Evolutionary conservation across 2,888 invertebrate genomes (phyloP), one percentile per base, ranked within the genome.

Genomic region (Polylopha cassiicola): DNA sequence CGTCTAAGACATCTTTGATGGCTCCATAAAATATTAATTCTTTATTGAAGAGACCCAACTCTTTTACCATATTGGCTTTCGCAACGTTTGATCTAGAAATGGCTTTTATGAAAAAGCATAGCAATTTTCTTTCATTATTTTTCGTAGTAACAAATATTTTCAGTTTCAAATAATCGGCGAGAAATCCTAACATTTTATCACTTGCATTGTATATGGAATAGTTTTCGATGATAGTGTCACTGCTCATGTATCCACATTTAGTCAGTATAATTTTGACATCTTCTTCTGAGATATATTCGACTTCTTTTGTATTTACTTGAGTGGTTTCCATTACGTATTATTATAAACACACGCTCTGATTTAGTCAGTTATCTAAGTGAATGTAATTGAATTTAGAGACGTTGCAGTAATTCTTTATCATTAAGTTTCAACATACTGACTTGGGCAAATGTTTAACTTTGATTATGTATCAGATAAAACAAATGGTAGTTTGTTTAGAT

Each of bases 111-210:
- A 85, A 85, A 46, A 76, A 84, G 37, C 48, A 44, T 1, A 73
- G 47, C 0, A 51, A 41, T 50, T 61, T 58, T 33, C 28, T 55
- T 23, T 54, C 44, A n/a, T 41, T 46, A 4, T 54, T 46, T 30
- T 54, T 47, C 4, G 47, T 50, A 18, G 60, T 37, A 14, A 63
- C 20, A 34, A 51, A 39, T 7, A 84, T 67, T 56, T 66, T 58
- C 1, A 84, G 51, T 61, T 68, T 82, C 70, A 71, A 77, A 53
- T 84, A 81, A 48, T 85, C 85, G n/a, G 72, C 59, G 15, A 81
- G 47, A 46, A 77, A 84, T 9, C 85, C 85, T 38, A 85, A 52
- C 79, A 84, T 80, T 53, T 74, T 77, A 6, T 75, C 69, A 55
- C 79, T 82, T 1, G 82, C 80, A 33, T 59, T 62, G 11, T 54